These are phyloP conservation scores for Puffinus mauretanicus DNA, from an alignment of 2,113 vertebrate species.

Conservation along the genomic window DNA sequence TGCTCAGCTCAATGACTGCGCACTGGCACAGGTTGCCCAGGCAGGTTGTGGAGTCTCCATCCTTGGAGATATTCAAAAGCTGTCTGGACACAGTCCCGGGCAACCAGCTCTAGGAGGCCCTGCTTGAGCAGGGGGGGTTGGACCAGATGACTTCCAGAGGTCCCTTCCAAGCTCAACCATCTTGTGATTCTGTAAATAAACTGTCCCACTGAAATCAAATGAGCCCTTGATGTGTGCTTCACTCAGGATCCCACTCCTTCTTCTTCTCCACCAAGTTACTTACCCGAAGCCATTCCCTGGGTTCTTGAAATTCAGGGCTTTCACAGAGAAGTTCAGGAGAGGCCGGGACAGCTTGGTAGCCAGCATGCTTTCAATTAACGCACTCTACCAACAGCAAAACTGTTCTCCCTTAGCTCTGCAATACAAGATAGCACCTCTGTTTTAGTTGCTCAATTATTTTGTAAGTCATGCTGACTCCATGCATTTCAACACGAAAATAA, in stretches of 20 bases:
- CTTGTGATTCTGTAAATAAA: not conserved
- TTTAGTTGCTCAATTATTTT: constrained; percentile 1
- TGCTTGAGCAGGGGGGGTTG: not conserved
- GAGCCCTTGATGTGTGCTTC: not conserved
- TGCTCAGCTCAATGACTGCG: not conserved
- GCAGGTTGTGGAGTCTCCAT: not conserved
- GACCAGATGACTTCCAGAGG: not conserved
- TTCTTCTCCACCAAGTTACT: not conserved
- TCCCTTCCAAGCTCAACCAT: not conserved
- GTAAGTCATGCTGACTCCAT: not conserved
- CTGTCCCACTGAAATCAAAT: not conserved
- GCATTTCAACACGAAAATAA: constrained; percentile 2
- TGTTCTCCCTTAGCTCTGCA: constrained; percentile 56
- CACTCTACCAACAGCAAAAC: not conserved
- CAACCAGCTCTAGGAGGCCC: not conserved
- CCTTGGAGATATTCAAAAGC: not conserved
- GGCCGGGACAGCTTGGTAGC: constrained; percentile 62
- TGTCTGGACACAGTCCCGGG: not conserved
- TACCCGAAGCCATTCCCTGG: constrained; percentile 47
- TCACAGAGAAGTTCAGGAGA: constrained; percentile 53
- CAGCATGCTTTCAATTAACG: constrained; percentile 49
- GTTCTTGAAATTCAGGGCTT: constrained; percentile 38
- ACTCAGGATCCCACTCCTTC: not conserved
- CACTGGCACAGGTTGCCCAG: not conserved
- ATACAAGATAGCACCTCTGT: constrained; percentile 37